Percentiles rank a stretch among this genome's conserved stretches.
Conservation (phyloP, 2,888 invertebrate genomes). For the Polietes domitor region DNA sequence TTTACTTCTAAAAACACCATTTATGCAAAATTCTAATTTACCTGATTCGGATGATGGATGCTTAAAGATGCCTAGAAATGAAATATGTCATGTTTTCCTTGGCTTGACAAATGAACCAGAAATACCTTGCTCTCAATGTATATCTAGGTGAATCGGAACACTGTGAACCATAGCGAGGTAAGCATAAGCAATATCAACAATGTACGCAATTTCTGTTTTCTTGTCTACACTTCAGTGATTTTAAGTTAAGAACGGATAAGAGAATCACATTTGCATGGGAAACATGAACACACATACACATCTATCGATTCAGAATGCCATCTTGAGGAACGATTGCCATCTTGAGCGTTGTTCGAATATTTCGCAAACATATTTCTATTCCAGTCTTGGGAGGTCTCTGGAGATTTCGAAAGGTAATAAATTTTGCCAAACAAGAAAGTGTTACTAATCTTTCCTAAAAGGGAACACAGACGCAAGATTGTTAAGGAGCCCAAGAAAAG, state of each 20-base stretch:
- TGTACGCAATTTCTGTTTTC: neutral
- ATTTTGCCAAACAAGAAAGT: slow-evolving; percentile 39
- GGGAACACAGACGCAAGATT: slow-evolving; percentile 24
- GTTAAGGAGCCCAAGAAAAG: neutral
- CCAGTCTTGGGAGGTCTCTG: slow-evolving; percentile 51
- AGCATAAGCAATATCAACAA: neutral
- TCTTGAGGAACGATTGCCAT: neutral
- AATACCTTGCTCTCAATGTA: too few relatives aligned
- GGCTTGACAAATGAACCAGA: too few relatives aligned
- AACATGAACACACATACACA: neutral
- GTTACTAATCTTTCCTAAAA: slow-evolving; percentile 57
- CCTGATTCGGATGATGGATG: too few relatives aligned
- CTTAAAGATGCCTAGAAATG: too few relatives aligned
- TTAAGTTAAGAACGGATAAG: neutral
- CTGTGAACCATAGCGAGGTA: neutral
- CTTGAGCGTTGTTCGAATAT: slow-evolving; percentile 20
- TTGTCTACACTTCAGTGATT: neutral
- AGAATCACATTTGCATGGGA: neutral
- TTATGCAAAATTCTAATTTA: too few relatives aligned
- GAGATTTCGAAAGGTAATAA: slow-evolving; percentile 17
- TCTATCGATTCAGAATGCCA: slow-evolving; percentile 1
- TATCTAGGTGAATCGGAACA: neutral
- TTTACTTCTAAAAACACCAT: too few relatives aligned
- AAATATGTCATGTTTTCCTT: too few relatives aligned
- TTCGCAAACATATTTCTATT: neutral